Percentiles rank a stretch among this genome's conserved stretches.
Conservation (phyloP, 2,113 vertebrate species). For the Halcyon senegalensis region DNA sequence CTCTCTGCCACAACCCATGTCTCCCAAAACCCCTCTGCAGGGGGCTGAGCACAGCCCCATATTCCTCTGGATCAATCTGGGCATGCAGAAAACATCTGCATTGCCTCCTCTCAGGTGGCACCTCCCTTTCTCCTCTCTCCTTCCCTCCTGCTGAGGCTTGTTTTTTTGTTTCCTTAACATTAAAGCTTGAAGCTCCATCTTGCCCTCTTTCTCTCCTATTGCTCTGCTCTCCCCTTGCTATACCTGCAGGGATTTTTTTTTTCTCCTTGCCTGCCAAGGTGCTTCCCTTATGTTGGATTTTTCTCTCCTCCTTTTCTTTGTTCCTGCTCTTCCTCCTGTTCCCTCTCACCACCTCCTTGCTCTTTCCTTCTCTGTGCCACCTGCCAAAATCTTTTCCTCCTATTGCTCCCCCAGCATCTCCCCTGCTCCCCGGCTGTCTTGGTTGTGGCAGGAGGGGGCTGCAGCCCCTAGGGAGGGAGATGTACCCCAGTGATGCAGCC, state of each 20-base stretch:
- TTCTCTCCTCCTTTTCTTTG: not conserved
- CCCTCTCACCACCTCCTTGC: not conserved
- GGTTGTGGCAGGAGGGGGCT: not conserved
- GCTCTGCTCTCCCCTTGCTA: not conserved
- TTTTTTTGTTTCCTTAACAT: not conserved
- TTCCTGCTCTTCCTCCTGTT: not conserved
- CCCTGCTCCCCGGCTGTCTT: not conserved
- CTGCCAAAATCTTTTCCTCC: not conserved
- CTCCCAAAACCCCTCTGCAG: not conserved
- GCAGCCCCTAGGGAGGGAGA: not conserved
- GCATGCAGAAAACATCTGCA: not conserved
- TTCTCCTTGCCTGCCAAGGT: not conserved
- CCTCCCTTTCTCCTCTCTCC: not conserved
- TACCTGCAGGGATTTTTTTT: not conserved
- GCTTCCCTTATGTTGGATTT: not conserved
- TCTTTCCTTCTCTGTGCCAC: not conserved
- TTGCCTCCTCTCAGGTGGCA: not conserved
- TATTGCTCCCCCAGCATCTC: fast-evolving
- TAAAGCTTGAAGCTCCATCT: not conserved
- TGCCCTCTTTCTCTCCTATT: not conserved
- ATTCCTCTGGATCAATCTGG: not conserved
- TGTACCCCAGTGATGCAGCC: too few relatives aligned
- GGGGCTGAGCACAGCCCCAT: fast-evolving
- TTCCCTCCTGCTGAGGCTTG: not conserved
- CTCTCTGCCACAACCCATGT: not conserved